A percentile compares a stretch with the other conserved stretches of the same genome.
Conservation (phyloP, 1,140 invertebrate genomes). For the Argopecten irradians region DNA sequence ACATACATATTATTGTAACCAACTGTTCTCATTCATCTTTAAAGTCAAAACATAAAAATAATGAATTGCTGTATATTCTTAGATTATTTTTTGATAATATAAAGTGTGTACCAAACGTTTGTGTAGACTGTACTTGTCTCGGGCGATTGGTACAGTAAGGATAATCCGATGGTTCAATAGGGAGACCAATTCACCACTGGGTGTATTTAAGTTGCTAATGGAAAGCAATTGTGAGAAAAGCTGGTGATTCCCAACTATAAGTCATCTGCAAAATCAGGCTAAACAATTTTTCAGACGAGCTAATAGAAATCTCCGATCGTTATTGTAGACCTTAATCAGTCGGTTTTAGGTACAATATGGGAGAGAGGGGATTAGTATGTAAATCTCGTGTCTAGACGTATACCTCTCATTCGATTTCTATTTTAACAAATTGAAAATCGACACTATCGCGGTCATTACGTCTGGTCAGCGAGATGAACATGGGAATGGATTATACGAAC, state of each 20-base stretch:
- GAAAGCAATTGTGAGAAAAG: too few relatives aligned
- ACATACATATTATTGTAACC: too few relatives aligned
- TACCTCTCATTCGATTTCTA: not conserved
- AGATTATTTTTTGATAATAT: too few relatives aligned
- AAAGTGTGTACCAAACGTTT: too few relatives aligned
- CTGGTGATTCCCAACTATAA: not conserved
- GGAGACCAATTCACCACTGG: not conserved
- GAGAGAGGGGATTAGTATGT: not conserved
- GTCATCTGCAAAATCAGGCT: not conserved
- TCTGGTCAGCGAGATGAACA: not conserved
- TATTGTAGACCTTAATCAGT: not conserved
- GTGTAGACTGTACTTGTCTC: too few relatives aligned
- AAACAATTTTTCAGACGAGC: not conserved
- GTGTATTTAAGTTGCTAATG: not conserved
- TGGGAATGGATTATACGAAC: not conserved
- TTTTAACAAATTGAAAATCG: not conserved
- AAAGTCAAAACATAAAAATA: too few relatives aligned
- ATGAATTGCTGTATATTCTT: too few relatives aligned
- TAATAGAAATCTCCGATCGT: not conserved
- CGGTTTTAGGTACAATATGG: not conserved
- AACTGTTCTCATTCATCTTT: too few relatives aligned
- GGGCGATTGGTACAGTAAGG: not conserved
- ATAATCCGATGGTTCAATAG: not conserved
- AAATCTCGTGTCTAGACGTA: not conserved
- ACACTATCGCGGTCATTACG: not conserved